Conservation (phyloP, 2,888 invertebrate genomes). For the Lycia hirtaria region DNA sequence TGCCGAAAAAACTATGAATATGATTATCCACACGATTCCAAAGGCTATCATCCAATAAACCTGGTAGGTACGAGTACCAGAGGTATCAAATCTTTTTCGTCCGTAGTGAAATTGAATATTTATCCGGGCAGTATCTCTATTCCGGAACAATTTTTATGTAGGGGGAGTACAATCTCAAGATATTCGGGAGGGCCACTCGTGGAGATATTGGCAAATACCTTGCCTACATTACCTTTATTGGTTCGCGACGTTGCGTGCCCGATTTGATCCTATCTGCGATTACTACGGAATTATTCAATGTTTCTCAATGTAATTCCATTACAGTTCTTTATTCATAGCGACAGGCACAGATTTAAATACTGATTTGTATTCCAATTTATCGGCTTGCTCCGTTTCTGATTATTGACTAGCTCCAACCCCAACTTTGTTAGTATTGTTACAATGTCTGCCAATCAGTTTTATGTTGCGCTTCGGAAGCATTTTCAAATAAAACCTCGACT, state of each 20-base stretch:
- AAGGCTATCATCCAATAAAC: constrained; percentile 84
- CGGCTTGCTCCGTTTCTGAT: constrained; percentile 16
- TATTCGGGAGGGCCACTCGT: constrained; percentile 83
- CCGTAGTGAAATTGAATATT: constrained; percentile 85
- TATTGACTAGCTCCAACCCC: constrained; percentile 12
- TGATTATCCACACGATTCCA: constrained; percentile 83
- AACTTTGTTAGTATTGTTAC: constrained; percentile 12
- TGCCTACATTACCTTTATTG: constrained; percentile 84
- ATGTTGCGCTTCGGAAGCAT: constrained; percentile 3
- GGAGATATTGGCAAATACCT: constrained; percentile 84
- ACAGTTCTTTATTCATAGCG: constrained; percentile 59
- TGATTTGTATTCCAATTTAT: constrained; percentile 32
- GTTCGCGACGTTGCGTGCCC: constrained; percentile 76
- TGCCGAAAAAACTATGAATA: constrained; percentile 80
- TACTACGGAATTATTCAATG: constrained; percentile 75
- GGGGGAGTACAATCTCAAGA: constrained; percentile 84
- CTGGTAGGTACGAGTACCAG: constrained; percentile 70
- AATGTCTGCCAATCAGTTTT: constrained; percentile 15
- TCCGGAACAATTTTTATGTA: constrained; percentile 85
- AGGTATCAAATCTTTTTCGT: constrained; percentile 85
- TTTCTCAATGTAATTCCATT: constrained; percentile 67
- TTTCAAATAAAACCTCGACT: constrained; percentile 12
- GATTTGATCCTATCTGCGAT: constrained; percentile 74
- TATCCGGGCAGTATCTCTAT: constrained; percentile 85
- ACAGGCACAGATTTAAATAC: constrained; percentile 38